Base-by-base conservation (phyloP, 2,113 vertebrate species). In the Haemorhous mexicanus region DNA sequence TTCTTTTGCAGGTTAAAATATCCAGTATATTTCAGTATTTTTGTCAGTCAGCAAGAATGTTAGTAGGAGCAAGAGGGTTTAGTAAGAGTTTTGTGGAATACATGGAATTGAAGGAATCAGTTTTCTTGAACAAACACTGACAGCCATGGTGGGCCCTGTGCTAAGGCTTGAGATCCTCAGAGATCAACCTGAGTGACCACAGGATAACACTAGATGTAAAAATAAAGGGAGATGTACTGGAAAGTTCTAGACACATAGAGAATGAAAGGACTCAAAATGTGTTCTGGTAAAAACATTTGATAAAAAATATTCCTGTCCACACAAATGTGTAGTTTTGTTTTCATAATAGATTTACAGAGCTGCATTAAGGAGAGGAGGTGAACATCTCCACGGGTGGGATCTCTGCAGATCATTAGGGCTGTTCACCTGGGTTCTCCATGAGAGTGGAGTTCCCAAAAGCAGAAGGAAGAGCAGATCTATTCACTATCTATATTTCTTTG, bases 311-410 rank as follows among this genome's bases (percentile, higher is more conserved):
- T 49, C 1, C 33, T 50, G 13, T n/a, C 33, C 37, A 53, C 70
- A 66, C 9, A 78, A 70, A 49, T 1, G 0, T 17, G 10, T 5
- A 21, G 5, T 17, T 26, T 76, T 93, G 7, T 62, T 75, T 15
- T 37, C 27, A 9, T 49, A 6, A 6, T 18, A 52, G 20, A 26
- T 56, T 17, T 39, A 66, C 46, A 21, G 21, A 39, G 8, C 2
- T 33, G 16, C 0, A 0, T 16, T 41, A 44, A 27, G 13, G 26
- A 66, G 4, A 1, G 4, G 9, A 39, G 11, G 13, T 16, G 20
- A 68, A 21, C 3, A 1, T 39, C 35, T 69, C 46, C 15, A 6
- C 20, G 5, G 12, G 10, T 22, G 12, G 41, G 11, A 23, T 39
- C 12, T 44, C 14, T 11, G 6, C 30, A 39, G 14, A 21, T 47